Base-by-base conservation (phyloP, 2,113 vertebrate species). In the Otis tarda region DNA sequence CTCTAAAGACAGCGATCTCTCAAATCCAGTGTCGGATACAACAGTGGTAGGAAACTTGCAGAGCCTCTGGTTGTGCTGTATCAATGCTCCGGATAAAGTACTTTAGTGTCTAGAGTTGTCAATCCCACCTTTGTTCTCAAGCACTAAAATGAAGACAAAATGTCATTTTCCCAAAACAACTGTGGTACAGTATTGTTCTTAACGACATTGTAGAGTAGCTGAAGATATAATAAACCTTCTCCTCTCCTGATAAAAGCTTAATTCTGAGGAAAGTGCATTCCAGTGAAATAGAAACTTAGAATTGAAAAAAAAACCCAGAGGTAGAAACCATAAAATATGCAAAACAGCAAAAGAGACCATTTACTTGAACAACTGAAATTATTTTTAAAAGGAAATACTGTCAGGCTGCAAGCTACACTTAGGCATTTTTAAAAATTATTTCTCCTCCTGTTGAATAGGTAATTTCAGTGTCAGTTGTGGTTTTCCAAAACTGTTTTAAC, bases 391-490 rank as follows among this genome's bases (percentile, higher is more conserved):
- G 6, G 5, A 87, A 91, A 49, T 56, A 28, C 11, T 76, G 25
- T 27, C 31, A 64, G 22, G 7, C 7, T 83, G 33, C 80, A 94
- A 83, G 14, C 1, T 57, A 43, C 6, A 47, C 6, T 57, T 55
- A 8, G 1, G 19, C 47, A 20, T 49, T 83, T 43, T 7, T 0
- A 6, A 33, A 45, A 75, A 80, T 18, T 35, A 0, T 2, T 10
- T 70, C 31, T 67, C 4, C 3, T 50, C 14, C 16, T 60, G 3
- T 43, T 47, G 5, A 49, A 2, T 28, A 7, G 3, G 10, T 49
- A 74, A 80, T 77, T 94, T 80, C 35, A 43, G 1, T 60, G 14
- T 12, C 23, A 60, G 12, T 7, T 47, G 37, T 3, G 7, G 3
- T 37, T 87, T 91, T 89, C 41, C 14, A 28, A 65, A 89, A 56